These are phyloP conservation scores for Pedicia rivosa DNA, from an alignment of 2,888 invertebrate species.

Conservation along the genomic window DNA sequence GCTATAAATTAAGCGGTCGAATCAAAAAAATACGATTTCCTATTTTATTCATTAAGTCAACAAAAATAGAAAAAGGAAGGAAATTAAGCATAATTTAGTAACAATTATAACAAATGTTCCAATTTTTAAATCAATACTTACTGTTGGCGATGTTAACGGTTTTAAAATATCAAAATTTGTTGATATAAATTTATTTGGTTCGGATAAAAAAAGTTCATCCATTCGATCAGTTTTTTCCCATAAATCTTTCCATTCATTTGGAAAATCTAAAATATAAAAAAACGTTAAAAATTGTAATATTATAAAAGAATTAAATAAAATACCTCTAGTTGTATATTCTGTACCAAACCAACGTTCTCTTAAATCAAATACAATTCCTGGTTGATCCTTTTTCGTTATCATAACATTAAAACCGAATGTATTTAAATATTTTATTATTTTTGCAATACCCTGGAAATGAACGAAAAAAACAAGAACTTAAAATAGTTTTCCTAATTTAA, in stretches of 20 bases:
- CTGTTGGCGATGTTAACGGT: too few relatives aligned
- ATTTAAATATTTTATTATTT: conserved; percentile 20
- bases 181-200: conserved; percentile 55
- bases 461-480: too few relatives aligned
- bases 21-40: too few relatives aligned
- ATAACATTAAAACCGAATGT: conserved; percentile 26
- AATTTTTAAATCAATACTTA: too few relatives aligned
- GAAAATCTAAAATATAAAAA: conserved; percentile 26
- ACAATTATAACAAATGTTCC: too few relatives aligned
- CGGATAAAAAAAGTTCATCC: conserved; percentile 47
- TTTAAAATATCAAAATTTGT: conserved; percentile 40
- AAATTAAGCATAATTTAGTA: too few relatives aligned
- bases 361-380: conserved; percentile 35
- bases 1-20: too few relatives aligned
- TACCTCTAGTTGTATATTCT: conserved; percentile 48
- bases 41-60: too few relatives aligned
- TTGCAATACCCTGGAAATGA: background rate
- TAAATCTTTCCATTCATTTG: conserved; percentile 40
- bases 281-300: too few relatives aligned
- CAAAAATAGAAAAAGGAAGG: too few relatives aligned
- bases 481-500: too few relatives aligned
- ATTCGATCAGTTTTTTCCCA: conserved; percentile 44
- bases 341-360: conserved; percentile 75
- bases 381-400: conserved; percentile 22
- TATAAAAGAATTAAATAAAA: too few relatives aligned